A percentile compares a stretch with the other conserved stretches of the same genome.
phyloP scores from a whole-genome alignment of 2,113 vertebrate species.

The Leptocoma aspasia region DNA sequence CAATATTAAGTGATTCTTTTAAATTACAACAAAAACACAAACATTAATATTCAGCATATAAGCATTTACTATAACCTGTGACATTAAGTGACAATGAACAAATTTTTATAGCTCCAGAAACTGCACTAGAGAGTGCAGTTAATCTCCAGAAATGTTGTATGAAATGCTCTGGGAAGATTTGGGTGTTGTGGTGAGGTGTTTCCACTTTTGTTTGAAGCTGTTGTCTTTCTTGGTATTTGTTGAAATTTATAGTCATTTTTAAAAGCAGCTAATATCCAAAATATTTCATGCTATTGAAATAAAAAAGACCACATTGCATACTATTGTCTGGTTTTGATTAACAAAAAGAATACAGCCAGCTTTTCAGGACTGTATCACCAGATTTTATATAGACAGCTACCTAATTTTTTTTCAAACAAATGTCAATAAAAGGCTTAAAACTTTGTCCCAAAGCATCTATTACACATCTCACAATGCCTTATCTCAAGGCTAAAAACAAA shows the following conservation, averaged over 20 bases:
- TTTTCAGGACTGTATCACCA: not conserved
- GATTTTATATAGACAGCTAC: not conserved
- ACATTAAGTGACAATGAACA: not conserved
- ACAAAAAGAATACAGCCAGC: not conserved
- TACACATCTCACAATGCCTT: not conserved
- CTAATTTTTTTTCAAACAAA: not conserved
- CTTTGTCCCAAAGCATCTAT: not conserved
- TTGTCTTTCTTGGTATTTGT: not conserved
- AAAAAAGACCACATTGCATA: not conserved
- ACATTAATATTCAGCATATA: not conserved
- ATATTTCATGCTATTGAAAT: not conserved
- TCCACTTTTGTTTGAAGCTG: not conserved
- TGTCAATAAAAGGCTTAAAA: not conserved
- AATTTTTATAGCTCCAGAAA: not conserved
- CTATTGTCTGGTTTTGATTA: not conserved
- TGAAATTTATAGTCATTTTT: not conserved
- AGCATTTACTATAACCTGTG: not conserved
- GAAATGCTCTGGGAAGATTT: not conserved
- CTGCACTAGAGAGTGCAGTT: not conserved
- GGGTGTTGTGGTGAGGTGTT: not conserved
- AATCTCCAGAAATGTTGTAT: not conserved
- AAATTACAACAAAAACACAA: not conserved
- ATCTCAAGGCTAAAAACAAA: not conserved
- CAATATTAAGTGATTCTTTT: not conserved
- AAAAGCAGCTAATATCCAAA: not conserved